A percentile compares a stretch with the other conserved stretches of the same genome.
Evolutionary conservation across 2,113 vertebrate species (phyloP).

Genomic region (Sebastes fasciatus): DNA sequence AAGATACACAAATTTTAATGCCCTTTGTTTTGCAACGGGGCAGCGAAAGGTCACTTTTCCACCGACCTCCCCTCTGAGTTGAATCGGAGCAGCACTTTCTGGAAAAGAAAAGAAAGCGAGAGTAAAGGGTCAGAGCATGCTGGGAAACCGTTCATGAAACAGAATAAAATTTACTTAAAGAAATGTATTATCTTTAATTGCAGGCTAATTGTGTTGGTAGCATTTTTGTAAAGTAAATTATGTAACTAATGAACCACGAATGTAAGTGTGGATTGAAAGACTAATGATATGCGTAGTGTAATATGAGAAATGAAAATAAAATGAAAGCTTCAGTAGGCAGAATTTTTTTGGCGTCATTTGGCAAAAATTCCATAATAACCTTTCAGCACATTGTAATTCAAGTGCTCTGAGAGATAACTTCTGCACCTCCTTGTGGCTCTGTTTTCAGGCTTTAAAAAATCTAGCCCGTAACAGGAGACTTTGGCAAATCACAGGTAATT

Average conservation of each 20-base stretch:
- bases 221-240: background rate
- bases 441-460: no score
- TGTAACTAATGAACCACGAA: background rate
- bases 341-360: no score
- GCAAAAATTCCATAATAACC: no score
- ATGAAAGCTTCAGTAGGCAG: no score
- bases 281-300: background rate
- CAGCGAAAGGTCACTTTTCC: conserved; percentile 52
- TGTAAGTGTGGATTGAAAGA: background rate
- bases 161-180: background rate
- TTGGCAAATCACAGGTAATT: no score
- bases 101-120: background rate
- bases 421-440: no score
- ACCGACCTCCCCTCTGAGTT: conserved; percentile 26
- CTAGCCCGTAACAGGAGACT: no score
- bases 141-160: background rate
- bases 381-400: no score
- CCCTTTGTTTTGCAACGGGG: accelerated
- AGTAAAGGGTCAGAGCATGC: background rate
- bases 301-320: background rate
- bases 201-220: background rate
- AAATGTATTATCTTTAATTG: background rate
- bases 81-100: background rate
- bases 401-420: no score
- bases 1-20: background rate